Conservation (phyloP, 2,888 invertebrate genomes). For the Dexiosoma caninum region DNA sequence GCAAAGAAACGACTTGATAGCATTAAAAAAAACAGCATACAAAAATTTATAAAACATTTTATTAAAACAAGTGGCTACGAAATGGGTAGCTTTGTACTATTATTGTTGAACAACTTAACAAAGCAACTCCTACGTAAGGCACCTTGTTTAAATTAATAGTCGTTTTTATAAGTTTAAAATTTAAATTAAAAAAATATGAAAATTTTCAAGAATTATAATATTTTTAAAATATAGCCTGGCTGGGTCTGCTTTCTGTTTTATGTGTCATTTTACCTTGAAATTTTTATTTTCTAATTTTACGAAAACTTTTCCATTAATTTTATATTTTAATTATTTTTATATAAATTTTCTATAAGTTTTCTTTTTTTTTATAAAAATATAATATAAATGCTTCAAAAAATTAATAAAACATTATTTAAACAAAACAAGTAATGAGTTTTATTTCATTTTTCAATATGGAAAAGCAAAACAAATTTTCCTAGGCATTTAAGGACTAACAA, state of each 20-base stretch:
- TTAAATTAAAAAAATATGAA: conserved; percentile 1
- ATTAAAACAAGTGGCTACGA: conserved; percentile 7
- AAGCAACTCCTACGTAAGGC: conserved; percentile 15
- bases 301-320: conserved; percentile 12
- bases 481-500: conserved; percentile 34
- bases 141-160: conserved; percentile 1
- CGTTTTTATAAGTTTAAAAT: background rate
- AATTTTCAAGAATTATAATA: conserved; percentile 31
- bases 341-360: conserved; percentile 55
- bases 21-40: background rate
- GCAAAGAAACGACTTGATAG: conserved; percentile 30
- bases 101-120: conserved; percentile 44
- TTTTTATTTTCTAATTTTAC: conserved; percentile 27
- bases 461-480: conserved; percentile 20
- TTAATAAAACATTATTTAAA: conserved; percentile 61
- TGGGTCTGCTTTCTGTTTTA: conserved; percentile 34
- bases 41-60: background rate
- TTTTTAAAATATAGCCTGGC: conserved; percentile 1
- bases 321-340: conserved; percentile 41
- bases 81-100: conserved; percentile 25
- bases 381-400: conserved; percentile 54
- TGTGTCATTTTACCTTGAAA: conserved; percentile 16
- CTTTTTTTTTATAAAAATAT: conserved; percentile 40
- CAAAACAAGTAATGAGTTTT: conserved; percentile 56
- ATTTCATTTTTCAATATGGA: conserved; percentile 38